Evolutionary conservation across 2,888 invertebrate genomes (phyloP), one percentile per base, ranked within the genome.

Genomic region (Epiblema foenella): DNA sequence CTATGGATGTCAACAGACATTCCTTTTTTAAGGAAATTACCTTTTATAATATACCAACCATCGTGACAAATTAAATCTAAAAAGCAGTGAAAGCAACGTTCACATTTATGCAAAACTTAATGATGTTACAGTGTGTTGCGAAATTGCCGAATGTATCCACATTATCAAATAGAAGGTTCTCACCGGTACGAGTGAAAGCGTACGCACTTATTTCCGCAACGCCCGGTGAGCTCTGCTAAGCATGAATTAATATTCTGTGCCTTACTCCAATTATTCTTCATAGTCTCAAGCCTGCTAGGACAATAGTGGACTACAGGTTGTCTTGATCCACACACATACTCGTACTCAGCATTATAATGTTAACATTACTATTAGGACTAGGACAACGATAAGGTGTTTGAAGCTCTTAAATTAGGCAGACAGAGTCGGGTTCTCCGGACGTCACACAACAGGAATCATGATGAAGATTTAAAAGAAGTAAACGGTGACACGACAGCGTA

Each of bases 141-240:
- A 71, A 71, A 71, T 60, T 60, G 66, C 60, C 70, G 49, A 71
- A 71, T 71, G 24, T 24, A 46, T 65, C 59, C 65, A 56, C 56
- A 49, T 66, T 71, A 71, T 56, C 56, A 67, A 71, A 59, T 59
- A 42, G 60, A 57, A 57, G 66, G 70, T 66, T 66, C 63, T 57
- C 69, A 72, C n/a, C 46, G 46, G 46, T n/a, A 24, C 52, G 29
- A 66, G 70, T 70, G 73, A 73, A 73, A 73, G 73, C 68, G 63
- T 7, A 58, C 29, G 59, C 52, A 59, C 56, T 66, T 57, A 49
- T 60, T 73, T 70, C 65, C 70, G 62, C 66, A 66, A 71, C 60
- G 49, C 66, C 66, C 42, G 54, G 54, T 37, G 37, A 49, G 54
- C 29, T 59, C 42, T 59, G 29, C 54, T 68, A n/a, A 54, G 42